A percentile compares a stretch with the other conserved stretches of the same genome.
Conservation (phyloP, 2,888 invertebrate genomes). For the Pilophorus perplexus region DNA sequence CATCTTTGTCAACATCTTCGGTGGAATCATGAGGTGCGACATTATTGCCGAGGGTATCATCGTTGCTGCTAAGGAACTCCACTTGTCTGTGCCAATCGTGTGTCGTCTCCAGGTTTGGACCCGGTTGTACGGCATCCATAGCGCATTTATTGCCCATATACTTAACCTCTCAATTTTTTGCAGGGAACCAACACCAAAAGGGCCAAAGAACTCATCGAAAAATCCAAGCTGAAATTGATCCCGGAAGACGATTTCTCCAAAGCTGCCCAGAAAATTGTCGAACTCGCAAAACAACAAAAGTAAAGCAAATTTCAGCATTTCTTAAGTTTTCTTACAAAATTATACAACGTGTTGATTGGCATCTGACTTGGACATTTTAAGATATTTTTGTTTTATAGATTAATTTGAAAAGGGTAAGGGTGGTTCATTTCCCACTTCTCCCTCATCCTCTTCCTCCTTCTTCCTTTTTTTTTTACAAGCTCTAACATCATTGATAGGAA, state of each 20-base stretch:
- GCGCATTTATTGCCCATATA: not conserved
- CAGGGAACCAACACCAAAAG: conserved; percentile 77
- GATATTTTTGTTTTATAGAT: too few relatives aligned
- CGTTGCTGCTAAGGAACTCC: conserved; percentile 78
- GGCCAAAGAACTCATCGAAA: conserved; percentile 73
- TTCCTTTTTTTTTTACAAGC: not conserved
- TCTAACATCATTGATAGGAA: too few relatives aligned
- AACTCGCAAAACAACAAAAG: conserved; percentile 9
- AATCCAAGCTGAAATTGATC: conserved; percentile 70
- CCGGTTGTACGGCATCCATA: not conserved
- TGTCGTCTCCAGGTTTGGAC: conserved; percentile 76
- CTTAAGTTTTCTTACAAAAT: not conserved
- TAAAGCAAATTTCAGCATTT: too few relatives aligned
- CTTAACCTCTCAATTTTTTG: conserved; percentile 35
- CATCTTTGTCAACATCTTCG: conserved; percentile 93
- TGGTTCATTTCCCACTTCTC: not conserved
- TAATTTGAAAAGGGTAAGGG: not conserved
- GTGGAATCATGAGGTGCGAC: conserved; percentile 96
- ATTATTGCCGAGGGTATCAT: conserved; percentile 95
- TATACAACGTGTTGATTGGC: not conserved
- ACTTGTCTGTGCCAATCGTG: conserved; percentile 88
- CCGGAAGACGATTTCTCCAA: conserved; percentile 78
- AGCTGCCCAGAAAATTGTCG: conserved; percentile 58
- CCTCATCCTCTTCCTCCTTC: not conserved
- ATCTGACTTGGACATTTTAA: not conserved